A percentile compares a stretch with the other conserved stretches of the same genome.
Evolutionary conservation across 2,113 vertebrate species (phyloP).

Genomic region (Xenus cinereus): DNA sequence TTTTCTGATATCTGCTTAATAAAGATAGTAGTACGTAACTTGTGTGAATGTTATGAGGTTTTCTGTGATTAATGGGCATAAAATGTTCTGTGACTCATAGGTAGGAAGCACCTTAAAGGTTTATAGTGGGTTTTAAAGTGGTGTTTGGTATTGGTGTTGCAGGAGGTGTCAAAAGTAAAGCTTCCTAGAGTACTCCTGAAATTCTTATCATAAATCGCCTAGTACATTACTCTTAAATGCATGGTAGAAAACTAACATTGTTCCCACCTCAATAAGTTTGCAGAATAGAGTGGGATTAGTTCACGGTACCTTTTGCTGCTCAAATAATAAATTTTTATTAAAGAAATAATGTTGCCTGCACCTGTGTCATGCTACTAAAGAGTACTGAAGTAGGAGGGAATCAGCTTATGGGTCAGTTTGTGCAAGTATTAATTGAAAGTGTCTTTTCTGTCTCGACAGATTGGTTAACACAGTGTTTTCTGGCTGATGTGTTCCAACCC

Average conservation of each 20-base stretch:
- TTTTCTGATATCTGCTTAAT: neutral
- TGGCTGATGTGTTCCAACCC: neutral
- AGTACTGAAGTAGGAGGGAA: neutral
- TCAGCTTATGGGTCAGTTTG: neutral
- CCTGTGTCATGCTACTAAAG: neutral
- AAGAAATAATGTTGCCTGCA: neutral
- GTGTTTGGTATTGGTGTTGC: neutral
- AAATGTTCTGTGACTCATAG: neutral
- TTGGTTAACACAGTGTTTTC: neutral
- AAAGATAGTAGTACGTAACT: neutral
- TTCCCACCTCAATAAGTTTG: neutral
- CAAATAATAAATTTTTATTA: neutral
- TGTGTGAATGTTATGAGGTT: neutral
- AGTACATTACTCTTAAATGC: neutral
- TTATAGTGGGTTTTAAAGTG: neutral
- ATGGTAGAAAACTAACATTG: neutral
- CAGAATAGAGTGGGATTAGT: neutral
- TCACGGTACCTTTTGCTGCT: neutral
- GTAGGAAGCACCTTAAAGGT: neutral
- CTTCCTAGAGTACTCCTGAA: neutral
- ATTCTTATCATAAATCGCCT: neutral
- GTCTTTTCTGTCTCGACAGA: neutral
- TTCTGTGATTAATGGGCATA: neutral
- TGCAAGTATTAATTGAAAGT: neutral
- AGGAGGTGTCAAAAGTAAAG: neutral